A percentile compares a stretch with the other conserved stretches of the same genome.
These are phyloP conservation scores for Pandemis corylana DNA, from an alignment of 2,888 invertebrate species.

Conservation along the genomic window DNA sequence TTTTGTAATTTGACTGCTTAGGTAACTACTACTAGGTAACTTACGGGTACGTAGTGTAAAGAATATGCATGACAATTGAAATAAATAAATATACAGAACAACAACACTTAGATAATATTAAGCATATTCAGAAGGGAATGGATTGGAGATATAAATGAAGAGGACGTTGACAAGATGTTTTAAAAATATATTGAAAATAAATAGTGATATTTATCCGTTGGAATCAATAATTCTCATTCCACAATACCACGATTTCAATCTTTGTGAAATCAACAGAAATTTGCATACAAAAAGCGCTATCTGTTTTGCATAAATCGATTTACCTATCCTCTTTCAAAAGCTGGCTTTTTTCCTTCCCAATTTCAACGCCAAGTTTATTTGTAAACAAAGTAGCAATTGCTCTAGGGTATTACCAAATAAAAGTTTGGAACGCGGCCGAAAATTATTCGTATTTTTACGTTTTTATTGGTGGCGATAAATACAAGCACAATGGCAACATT, in stretches of 20 bases:
- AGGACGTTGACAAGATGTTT: neutral
- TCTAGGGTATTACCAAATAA: conserved; percentile 81
- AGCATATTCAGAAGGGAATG: neutral
- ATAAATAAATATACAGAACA: too few species aligned
- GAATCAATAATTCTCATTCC: conserved; percentile 75
- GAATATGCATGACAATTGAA: too few species aligned
- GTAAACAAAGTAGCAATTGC: conserved; percentile 82
- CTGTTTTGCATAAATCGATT: conserved; percentile 84
- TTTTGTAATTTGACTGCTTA: too few species aligned
- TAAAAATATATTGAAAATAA: conserved; percentile 10
- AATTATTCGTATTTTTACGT: conserved; percentile 67
- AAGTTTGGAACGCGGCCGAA: conserved; percentile 71
- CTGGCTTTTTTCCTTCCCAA: conserved; percentile 77
- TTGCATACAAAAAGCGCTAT: conserved; percentile 84
- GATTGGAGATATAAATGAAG: neutral
- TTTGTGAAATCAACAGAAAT: conserved; percentile 82
- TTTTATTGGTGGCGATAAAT: conserved; percentile 58
- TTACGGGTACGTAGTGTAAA: too few species aligned
- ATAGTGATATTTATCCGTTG: conserved; percentile 26
- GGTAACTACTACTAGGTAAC: too few species aligned
- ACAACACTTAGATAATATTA: too few species aligned
- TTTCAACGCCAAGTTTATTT: conserved; percentile 81
- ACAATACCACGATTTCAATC: conserved; percentile 80
- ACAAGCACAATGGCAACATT: conserved; percentile 52
- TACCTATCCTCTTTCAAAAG: conserved; percentile 81